Base-by-base conservation (phyloP, 1,140 invertebrate genomes). In the Zaprionus tsacasi region DNA sequence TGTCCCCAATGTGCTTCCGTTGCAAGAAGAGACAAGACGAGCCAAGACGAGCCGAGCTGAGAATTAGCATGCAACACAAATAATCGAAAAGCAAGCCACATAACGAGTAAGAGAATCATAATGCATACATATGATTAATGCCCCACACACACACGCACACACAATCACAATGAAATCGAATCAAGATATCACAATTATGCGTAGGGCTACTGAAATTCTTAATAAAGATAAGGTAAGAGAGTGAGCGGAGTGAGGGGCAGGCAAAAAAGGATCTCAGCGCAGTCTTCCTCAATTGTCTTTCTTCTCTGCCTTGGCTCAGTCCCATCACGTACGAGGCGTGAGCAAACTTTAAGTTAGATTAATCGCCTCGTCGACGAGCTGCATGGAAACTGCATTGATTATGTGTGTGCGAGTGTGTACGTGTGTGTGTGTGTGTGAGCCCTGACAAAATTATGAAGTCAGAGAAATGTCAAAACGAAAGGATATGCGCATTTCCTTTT, bases 331-430 rank as follows among this genome's bases (percentile, higher is more conserved):
- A 81, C 86, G 76, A 56, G 57, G 85, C 85, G 85, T 89, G 85
- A 89, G 86, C 86, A 89, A 89, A 89, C 85, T 89, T 89, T 85
- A 89, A 89, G 85, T 89, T 85, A 89, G 85, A 89, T 89, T 89
- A 90, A 89, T 89, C 81, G 85, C 63, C 40, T 45, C 67, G 65
- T 50, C 30, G 38, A 55, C 52, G 71, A 61, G 58, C 58, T 65
- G 60, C 60, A 70, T 65, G 45, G 68, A 71, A 66, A 56, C 57
- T 61, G 65, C 75, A 77, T 76, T 73, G 67, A 82, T 82, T 78
- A 78, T 81, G 71, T 58, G 65, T 67, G 66, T 35, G 25, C 15
- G n/a, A 3, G 40, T 15, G 35, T 55, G 64, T 15, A 25, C 45
- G 64, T 10, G 6, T 5, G 71, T 56, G 68, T 65, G 66, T 33